phyloP scores from a whole-genome alignment of 2,113 vertebrate genomes.

The Amphilophus citrinellus region DNA sequence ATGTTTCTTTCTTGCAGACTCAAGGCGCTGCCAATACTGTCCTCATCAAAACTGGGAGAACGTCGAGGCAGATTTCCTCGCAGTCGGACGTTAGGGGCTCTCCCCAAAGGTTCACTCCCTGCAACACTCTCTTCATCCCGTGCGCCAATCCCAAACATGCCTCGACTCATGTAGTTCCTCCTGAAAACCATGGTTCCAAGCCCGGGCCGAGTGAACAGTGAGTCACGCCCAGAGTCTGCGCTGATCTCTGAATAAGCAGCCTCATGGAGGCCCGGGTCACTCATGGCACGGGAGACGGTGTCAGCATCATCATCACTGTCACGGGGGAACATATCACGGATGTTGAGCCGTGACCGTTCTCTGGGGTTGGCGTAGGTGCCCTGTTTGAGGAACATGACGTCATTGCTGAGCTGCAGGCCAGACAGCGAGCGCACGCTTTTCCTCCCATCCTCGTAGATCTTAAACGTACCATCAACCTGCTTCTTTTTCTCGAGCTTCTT shows the following conservation, averaged over 20 bases:
- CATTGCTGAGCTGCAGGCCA: constrained; percentile 91
- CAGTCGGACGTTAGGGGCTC: constrained; percentile 74
- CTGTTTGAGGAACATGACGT: constrained; percentile 95
- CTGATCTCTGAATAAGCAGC: constrained; percentile 93
- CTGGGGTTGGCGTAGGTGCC: constrained; percentile 87
- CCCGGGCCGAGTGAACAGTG: constrained; percentile 93
- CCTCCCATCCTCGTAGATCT: constrained; percentile 94
- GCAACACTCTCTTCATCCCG: constrained; percentile 78
- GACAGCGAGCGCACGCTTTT: constrained; percentile 94
- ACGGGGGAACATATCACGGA: constrained; percentile 91
- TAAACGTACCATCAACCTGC: constrained; percentile 90
- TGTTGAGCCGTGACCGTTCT: constrained; percentile 88
- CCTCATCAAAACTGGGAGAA: constrained; percentile 88
- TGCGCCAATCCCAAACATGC: constrained; percentile 86
- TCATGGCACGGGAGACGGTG: constrained; percentile 91
- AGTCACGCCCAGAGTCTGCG: constrained; percentile 94
- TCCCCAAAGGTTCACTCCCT: constrained; percentile 66
- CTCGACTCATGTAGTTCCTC: constrained; percentile 90
- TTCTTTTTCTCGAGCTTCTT: constrained; percentile 95
- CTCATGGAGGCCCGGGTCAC: constrained; percentile 88
- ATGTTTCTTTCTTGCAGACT: constrained; percentile 88
- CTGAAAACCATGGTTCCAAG: constrained; percentile 98
- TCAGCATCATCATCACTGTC: constrained; percentile 79
- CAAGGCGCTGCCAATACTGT: constrained; percentile 90
- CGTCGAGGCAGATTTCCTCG: constrained; percentile 85